A percentile compares a stretch with the other conserved stretches of the same genome.
Conservation (phyloP, 1,140 invertebrate species). For the Drosophila hydei region DNA sequence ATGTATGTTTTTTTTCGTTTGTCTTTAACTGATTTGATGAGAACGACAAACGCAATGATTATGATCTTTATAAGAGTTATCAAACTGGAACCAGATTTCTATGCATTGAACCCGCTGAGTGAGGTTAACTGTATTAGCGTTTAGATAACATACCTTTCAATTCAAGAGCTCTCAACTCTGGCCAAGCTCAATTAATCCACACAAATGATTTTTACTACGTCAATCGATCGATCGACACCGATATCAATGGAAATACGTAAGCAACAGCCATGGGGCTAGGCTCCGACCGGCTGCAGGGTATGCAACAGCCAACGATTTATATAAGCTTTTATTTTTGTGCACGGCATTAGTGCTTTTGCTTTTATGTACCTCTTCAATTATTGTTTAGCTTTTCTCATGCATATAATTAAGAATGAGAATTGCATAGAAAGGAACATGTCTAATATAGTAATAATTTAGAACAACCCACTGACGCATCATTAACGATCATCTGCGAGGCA, state of each 20-base stretch:
- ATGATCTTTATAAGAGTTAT: not conserved
- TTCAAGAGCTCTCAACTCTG: slow-evolving; percentile 57
- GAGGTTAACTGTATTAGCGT: slow-evolving; percentile 68
- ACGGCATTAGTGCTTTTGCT: slow-evolving; percentile 12
- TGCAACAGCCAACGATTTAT: slow-evolving; percentile 12
- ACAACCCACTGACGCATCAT: not conserved
- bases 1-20: not conserved
- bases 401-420: slow-evolving; percentile 57
- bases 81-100: slow-evolving; percentile 60
- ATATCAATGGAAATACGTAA: slow-evolving; percentile 34
- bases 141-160: slow-evolving; percentile 18
- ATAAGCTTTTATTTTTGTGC: slow-evolving; percentile 25
- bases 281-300: slow-evolving; percentile 22
- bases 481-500: slow-evolving; percentile 18
- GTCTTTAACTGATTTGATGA: slow-evolving; percentile 19
- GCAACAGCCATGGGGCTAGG: slow-evolving; percentile 11
- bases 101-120: slow-evolving; percentile 49
- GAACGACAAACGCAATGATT: slow-evolving; percentile 13
- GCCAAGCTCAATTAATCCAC: slow-evolving; percentile 60
- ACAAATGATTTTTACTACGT: slow-evolving; percentile 52
- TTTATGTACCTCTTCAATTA: slow-evolving; percentile 41
- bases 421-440: slow-evolving; percentile 29
- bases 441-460: slow-evolving; percentile 41
- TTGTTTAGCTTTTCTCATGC: slow-evolving; percentile 59
- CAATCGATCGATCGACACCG: slow-evolving; percentile 42